These are phyloP conservation scores for Rhimphoctona megacephalus DNA, from an alignment of 2,888 invertebrate species.

Conservation along the genomic window DNA sequence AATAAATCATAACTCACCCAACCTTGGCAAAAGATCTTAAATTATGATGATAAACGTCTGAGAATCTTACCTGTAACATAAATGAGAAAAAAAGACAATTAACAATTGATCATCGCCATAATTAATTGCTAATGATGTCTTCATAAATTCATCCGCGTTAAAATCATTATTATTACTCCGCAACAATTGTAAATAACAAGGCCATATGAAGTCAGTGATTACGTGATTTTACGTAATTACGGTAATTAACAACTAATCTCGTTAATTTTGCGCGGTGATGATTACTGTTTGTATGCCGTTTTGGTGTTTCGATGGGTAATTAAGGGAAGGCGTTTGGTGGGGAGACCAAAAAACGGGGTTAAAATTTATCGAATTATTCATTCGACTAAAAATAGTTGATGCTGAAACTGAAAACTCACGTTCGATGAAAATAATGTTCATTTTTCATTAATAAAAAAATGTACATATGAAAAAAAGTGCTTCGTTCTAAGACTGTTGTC, in stretches of 20 bases:
- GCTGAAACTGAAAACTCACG: not conserved
- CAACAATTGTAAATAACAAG: constrained; percentile 22
- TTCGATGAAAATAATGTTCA: not conserved
- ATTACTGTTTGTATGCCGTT: not conserved
- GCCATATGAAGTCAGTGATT: not conserved
- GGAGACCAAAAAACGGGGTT: not conserved
- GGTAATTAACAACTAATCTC: constrained; percentile 7
- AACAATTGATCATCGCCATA: not conserved
- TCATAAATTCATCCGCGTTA: not conserved
- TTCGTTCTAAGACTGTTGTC: not conserved
- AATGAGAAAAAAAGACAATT: constrained; percentile 27
- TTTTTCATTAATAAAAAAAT: not conserved
- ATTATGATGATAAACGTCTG: not conserved
- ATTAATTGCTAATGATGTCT: not conserved
- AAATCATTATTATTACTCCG: not conserved
- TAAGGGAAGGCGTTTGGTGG: not conserved
- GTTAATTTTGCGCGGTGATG: constrained; percentile 1
- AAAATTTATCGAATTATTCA: not conserved
- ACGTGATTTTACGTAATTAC: constrained; percentile 20
- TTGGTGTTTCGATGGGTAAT: not conserved
- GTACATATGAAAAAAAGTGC: not conserved
- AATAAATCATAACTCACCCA: not conserved
- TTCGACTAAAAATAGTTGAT: not conserved
- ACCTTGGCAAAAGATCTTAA: not conserved
- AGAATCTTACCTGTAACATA: constrained; percentile 66